Evolutionary conservation across 2,888 invertebrate species (phyloP), one percentile per base, ranked within the genome.

Genomic region (Vanessa cardui): DNA sequence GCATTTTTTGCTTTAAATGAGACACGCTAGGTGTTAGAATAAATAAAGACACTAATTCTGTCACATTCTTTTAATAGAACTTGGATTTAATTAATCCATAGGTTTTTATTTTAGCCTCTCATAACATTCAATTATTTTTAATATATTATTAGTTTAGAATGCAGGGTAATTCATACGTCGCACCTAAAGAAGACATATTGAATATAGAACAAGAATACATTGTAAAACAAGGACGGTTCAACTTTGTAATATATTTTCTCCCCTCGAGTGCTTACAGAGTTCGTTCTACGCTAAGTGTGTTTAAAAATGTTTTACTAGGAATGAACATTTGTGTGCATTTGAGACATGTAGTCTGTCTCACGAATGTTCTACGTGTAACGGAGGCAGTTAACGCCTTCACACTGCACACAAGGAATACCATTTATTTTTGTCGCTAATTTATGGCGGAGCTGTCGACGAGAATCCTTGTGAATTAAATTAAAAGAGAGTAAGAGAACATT

Each of bases 371-470:
- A 69, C 65, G 69, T 71, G 69, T 62, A 61, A 58, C 80, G 69
- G 72, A 73, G 73, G 78, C 78, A 79, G 81, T 83, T 82, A 84
- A 83, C 83, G 84, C 83, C 80, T 80, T 80, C 77, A 77, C 74
- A 69, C 71, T 61, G 65, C 72, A 73, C 72, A 72, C 77, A 74
- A 75, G 77, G 81, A 81, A 82, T 78, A 83, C 79, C 81, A 84
- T 83, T 86, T 87, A 86, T 87, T 87, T 87, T 79, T 76, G 85
- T 85, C 81, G 82, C 84, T 82, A 86, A 86, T 88, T 87, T 86
- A 88, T 83, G 82, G 80, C 80, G 47, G 54, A 59, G 58, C 50
- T 21, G 47, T 64, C 39, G 46, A 44, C 59, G 18, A 21, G 59
- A 26, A 45, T 18, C 15, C 46, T 59, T n/a, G 59, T 59, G 21